A percentile compares a stretch with the other conserved stretches of the same genome.
Conservation (phyloP, 2,797 vertebrate genomes). For the Pyrocephalus nanus region DNA sequence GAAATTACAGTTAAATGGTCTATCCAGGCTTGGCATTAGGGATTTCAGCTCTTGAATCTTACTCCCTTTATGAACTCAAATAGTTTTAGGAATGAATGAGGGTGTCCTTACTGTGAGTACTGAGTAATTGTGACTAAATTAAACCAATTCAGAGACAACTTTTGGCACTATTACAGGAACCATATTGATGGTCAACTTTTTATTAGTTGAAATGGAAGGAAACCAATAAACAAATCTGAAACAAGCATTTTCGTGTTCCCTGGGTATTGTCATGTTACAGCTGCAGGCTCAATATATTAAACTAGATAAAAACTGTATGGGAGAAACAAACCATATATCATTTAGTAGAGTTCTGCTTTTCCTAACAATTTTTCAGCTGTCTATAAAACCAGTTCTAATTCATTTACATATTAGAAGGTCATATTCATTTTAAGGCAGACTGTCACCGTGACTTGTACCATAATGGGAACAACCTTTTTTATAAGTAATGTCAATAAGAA, state of each 20-base stretch:
- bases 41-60: background rate
- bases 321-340: background rate
- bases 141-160: background rate
- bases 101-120: background rate
- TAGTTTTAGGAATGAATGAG: background rate
- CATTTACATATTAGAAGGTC: background rate
- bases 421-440: background rate
- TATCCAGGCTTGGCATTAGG: background rate
- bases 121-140: constrained; percentile 26
- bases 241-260: background rate
- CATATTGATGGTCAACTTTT: background rate
- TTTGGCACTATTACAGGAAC: background rate
- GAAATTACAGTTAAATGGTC: background rate
- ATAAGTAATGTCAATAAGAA: background rate
- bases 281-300: background rate
- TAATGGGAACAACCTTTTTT: background rate
- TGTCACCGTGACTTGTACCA: background rate
- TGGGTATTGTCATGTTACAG: background rate
- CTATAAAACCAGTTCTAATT: background rate
- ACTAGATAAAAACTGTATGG: background rate
- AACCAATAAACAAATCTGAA: constrained; percentile 16
- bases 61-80: background rate
- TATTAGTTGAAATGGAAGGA: background rate
- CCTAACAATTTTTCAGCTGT: background rate
- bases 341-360: background rate